Evolutionary conservation across 1,140 invertebrate species (phyloP), one percentile per base, ranked within the genome.

Genomic region (Streblospio benedicti): DNA sequence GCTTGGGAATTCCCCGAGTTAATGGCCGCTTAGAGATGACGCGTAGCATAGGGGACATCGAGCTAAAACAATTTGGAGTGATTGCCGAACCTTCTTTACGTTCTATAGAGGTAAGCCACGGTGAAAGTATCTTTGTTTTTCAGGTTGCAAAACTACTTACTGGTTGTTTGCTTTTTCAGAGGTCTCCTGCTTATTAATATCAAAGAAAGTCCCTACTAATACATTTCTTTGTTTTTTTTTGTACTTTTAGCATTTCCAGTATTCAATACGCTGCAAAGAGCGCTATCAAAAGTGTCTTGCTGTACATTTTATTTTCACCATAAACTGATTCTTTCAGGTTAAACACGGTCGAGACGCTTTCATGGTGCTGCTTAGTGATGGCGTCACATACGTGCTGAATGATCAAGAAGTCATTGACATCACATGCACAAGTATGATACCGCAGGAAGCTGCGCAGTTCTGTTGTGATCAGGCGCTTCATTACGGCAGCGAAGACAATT

Each of bases 11-110:
- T 35, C 43, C 50, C n/a, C 25, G 61, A 27, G 76, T 78, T 2
- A 83, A 83, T 70, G 80, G 80, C 6, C 64, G 78, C 31, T 70
- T 84, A 2, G 77, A 77, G 12, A 84, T 83, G 82, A 83, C 81
- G 3, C 65, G 83, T n/a, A 83, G 81, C 67, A 72, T 84, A 5
- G 83, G 83, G 6, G 82, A 84, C 67, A 64, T 81, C 5, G 81
- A 83, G 38, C 70, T 84, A 32, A 83, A 83, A 66, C 68, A 66
- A 4, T 81, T 66, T 71, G 83, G 83, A 44, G 83, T 84, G 0
- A 81, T 70, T 38, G 77, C 81, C 27, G 63, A 76, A 20, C 82
- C 83, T 18, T 76, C 82, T 61, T 75, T 71, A 6, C 67, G 71
- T 43, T 72, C 69, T 9, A 60, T 80, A 38, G 69, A 79, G 69